phyloP scores from a whole-genome alignment of 2,113 vertebrate genomes.

The Oreochromis tanganicae region DNA sequence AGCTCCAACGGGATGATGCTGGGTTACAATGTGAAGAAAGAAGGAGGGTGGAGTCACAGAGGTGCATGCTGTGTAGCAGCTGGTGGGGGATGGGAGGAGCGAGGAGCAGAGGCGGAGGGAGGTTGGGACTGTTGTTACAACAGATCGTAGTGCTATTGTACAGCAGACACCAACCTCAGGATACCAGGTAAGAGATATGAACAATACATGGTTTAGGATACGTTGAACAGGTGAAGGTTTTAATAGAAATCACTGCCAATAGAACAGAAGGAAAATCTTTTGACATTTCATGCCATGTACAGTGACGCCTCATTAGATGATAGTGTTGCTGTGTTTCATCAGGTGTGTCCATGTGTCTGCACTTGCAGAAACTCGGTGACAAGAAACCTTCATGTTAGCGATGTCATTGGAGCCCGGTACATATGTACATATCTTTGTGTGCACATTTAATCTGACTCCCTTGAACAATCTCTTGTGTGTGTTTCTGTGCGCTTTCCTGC shows the following conservation, averaged over 20 bases:
- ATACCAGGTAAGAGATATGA: conserved; percentile 53
- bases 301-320: background rate
- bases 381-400: background rate
- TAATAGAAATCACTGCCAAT: background rate
- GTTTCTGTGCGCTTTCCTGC: background rate
- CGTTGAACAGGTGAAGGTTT: background rate
- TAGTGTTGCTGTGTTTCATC: conserved; percentile 3
- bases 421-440: background rate
- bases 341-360: background rate
- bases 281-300: background rate
- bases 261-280: background rate
- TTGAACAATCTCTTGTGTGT: background rate
- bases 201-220: background rate
- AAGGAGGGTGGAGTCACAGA: conserved; percentile 37
- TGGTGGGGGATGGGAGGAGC: conserved; percentile 53
- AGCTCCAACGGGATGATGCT: conserved; percentile 31
- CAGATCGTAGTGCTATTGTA: conserved; percentile 31
- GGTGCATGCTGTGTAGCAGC: conserved; percentile 41
- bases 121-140: conserved; percentile 18
- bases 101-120: conserved; percentile 8
- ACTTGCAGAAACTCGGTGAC: background rate
- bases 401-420: background rate
- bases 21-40: conserved; percentile 27
- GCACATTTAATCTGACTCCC: background rate
- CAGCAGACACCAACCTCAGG: background rate